Conservation (phyloP, 2,797 vertebrate genomes). For the Anguilla megastoma region DNA sequence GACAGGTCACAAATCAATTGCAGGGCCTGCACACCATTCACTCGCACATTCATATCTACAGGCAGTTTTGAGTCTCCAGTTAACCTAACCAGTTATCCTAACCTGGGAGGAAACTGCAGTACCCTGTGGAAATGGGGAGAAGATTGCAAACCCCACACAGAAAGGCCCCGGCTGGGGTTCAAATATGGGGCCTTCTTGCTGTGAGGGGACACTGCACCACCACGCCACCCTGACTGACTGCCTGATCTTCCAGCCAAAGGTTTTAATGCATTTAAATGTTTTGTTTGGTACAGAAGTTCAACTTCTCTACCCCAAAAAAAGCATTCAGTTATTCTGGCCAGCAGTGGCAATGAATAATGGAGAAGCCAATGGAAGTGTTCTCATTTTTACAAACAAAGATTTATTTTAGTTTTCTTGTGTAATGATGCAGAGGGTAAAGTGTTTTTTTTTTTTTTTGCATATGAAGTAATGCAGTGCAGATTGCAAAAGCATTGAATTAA, state of each 20-base stretch:
- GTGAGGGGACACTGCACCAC: too few relatives aligned
- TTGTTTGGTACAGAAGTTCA: too few relatives aligned
- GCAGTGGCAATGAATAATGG: not conserved
- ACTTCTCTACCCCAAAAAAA: not conserved
- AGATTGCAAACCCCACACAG: too few relatives aligned
- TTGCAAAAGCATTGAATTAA: not conserved
- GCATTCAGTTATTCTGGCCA: not conserved
- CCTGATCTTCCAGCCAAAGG: not conserved
- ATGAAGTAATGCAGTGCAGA: not conserved
- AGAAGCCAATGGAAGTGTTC: not conserved
- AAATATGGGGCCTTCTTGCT: too few relatives aligned
- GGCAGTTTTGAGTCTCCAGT: too few relatives aligned
- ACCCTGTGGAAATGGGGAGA: too few relatives aligned
- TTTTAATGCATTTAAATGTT: not conserved
- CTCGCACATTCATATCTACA: too few relatives aligned
- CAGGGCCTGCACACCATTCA: too few relatives aligned
- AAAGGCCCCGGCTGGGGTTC: too few relatives aligned
- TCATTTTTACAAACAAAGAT: not conserved
- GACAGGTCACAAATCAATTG: too few relatives aligned
- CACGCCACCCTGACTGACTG: not conserved
- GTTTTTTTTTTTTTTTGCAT: not conserved
- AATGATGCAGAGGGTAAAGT: not conserved
- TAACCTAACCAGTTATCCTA: too few relatives aligned
- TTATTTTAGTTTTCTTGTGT: not conserved
- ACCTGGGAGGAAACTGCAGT: too few relatives aligned